Percentiles rank a stretch among this genome's conserved stretches.
Evolutionary conservation across 1,140 invertebrate genomes (phyloP).

Genomic region (Muscidifurax raptorellus): DNA sequence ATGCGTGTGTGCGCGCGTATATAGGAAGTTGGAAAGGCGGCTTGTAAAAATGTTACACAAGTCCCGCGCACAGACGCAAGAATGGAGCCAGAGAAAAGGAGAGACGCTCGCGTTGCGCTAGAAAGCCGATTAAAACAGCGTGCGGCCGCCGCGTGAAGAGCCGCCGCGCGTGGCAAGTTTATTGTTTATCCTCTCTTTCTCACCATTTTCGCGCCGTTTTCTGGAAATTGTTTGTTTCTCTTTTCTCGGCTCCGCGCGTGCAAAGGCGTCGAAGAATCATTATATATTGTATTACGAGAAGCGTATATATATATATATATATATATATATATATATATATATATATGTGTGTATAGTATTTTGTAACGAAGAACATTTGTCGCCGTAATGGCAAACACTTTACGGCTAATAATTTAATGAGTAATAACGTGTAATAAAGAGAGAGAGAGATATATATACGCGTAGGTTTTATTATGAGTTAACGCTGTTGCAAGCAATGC

Average conservation of each 20-base stretch:
- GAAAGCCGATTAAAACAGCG: slow-evolving; percentile 46
- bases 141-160: slow-evolving; percentile 24
- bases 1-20: slow-evolving; percentile 8
- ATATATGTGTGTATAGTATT: neutral
- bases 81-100: slow-evolving; percentile 5
- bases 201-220: neutral
- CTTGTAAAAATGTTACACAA: slow-evolving; percentile 51
- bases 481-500: neutral
- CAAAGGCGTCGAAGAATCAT: too few species aligned
- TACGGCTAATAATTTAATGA: slow-evolving; percentile 12
- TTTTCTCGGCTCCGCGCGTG: too few species aligned
- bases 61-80: slow-evolving; percentile 1
- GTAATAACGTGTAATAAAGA: neutral
- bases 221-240: neutral
- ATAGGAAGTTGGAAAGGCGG: slow-evolving; percentile 50
- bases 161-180: neutral
- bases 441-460: neutral
- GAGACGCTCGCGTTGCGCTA: slow-evolving; percentile 29
- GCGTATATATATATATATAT: too few species aligned
- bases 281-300: neutral
- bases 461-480: neutral
- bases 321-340: too few species aligned
- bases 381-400: neutral
- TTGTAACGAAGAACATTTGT: slow-evolving; percentile 5
- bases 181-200: neutral